A percentile compares a stretch with the other conserved stretches of the same genome.
These are phyloP conservation scores for Pomacea canaliculata DNA, from an alignment of 2,888 invertebrate genomes.

Conservation along the genomic window DNA sequence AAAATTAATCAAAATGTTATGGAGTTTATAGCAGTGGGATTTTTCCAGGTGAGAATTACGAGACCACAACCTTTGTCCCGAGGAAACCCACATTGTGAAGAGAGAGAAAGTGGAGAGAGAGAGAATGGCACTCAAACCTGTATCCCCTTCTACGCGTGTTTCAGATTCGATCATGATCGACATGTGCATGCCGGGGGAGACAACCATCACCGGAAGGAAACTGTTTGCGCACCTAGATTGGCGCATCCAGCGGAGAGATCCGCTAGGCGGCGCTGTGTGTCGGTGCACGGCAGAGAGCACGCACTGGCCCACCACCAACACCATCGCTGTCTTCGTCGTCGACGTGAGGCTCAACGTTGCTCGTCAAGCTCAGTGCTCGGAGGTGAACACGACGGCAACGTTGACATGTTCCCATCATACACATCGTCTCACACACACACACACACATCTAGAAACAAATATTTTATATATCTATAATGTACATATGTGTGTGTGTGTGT, in stretches of 20 bases:
- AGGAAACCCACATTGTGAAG: too few relatives aligned
- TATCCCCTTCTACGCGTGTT: not conserved
- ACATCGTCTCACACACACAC: not conserved
- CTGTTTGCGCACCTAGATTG: conserved; percentile 34
- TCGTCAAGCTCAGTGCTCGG: conserved; percentile 26
- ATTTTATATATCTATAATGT: not conserved
- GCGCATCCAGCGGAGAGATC: conserved; percentile 6
- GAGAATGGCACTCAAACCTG: too few relatives aligned
- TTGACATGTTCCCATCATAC: not conserved
- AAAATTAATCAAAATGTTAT: too few relatives aligned
- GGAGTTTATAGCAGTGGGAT: too few relatives aligned
- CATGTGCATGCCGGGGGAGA: conserved; percentile 30
- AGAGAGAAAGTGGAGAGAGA: too few relatives aligned
- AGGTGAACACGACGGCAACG: conserved; percentile 8
- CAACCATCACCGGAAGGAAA: conserved; percentile 28
- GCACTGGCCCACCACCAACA: conserved; percentile 30
- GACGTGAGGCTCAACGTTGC: conserved; percentile 34
- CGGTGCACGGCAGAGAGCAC: conserved; percentile 34
- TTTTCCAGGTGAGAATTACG: too few relatives aligned
- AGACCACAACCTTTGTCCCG: too few relatives aligned
- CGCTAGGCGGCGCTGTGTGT: conserved; percentile 29
- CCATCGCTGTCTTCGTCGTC: conserved; percentile 36
- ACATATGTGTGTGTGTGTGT: too few relatives aligned
- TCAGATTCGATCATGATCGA: conserved; percentile 31
- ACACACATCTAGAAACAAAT: not conserved